phyloP scores from a whole-genome alignment of 2,888 invertebrate species.

The Plebejus melissa region DNA sequence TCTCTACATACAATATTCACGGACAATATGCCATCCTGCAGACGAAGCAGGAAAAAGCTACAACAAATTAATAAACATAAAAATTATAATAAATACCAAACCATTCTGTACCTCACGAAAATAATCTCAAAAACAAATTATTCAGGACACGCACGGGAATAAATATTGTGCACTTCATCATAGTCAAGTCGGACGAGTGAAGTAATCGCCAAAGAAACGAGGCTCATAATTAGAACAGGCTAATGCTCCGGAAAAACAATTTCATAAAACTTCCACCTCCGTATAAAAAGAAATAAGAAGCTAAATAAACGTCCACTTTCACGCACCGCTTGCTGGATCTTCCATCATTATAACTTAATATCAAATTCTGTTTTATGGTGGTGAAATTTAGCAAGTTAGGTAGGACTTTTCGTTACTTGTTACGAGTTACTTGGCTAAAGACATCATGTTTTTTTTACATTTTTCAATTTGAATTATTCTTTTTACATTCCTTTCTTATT shows the following conservation, averaged over 20 bases:
- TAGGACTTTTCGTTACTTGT: neutral
- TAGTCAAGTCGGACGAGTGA: conserved; percentile 68
- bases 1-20: too few relatives aligned
- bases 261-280: conserved; percentile 72
- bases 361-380: conserved; percentile 26
- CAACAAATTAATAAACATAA: neutral
- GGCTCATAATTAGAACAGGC: conserved; percentile 70
- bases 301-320: conserved; percentile 70
- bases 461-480: too few relatives aligned
- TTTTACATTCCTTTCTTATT: too few relatives aligned
- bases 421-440: too few relatives aligned
- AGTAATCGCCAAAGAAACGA: conserved; percentile 66
- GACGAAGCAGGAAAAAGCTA: too few relatives aligned
- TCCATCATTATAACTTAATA: conserved; percentile 18
- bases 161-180: conserved; percentile 65
- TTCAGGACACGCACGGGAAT: conserved; percentile 21
- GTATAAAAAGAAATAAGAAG: conserved; percentile 72
- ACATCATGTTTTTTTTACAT: too few relatives aligned
- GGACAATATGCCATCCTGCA: too few relatives aligned
- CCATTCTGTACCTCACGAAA: neutral
- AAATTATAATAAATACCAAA: neutral
- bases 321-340: conserved; percentile 46
- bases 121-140: conserved; percentile 12
- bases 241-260: conserved; percentile 77
- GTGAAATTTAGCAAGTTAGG: conserved; percentile 27